Percentiles rank a stretch among this genome's conserved stretches.
phyloP scores from a whole-genome alignment of 2,797 vertebrate species.

The Psittacula derbiana region DNA sequence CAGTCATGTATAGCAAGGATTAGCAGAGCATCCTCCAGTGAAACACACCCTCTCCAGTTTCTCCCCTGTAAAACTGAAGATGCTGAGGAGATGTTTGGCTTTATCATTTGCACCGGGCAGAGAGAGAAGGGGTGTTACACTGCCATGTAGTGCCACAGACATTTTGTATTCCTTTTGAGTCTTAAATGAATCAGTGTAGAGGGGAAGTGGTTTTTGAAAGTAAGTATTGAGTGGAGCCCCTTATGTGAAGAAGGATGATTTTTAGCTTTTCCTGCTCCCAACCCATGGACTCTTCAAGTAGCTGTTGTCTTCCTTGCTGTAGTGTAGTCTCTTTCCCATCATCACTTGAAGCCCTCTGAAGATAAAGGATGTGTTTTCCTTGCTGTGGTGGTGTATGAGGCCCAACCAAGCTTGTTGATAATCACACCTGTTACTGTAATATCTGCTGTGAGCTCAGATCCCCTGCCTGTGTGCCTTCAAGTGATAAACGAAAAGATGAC shows the following conservation, averaged over 20 bases:
- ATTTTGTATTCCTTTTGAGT: background rate
- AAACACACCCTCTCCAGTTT: background rate
- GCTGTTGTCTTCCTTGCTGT: background rate
- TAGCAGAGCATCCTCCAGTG: background rate
- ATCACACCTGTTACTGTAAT: background rate
- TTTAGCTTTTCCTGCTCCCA: background rate
- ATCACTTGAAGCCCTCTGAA: background rate
- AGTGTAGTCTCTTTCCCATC: background rate
- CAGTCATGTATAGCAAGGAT: background rate
- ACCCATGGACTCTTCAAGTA: background rate
- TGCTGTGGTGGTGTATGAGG: background rate
- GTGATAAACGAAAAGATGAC: background rate
- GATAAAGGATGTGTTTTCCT: background rate
- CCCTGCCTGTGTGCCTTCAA: background rate
- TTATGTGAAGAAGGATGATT: background rate
- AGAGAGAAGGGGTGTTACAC: background rate
- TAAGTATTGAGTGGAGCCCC: background rate
- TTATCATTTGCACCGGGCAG: background rate
- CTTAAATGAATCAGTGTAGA: background rate
- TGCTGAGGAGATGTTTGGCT: background rate
- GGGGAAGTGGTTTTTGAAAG: background rate
- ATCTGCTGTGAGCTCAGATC: background rate
- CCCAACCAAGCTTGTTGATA: background rate
- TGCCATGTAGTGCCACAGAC: background rate
- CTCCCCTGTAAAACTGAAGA: background rate